Conservation (phyloP, 2,888 invertebrate genomes). For the Orthonychiurus folsomi region DNA sequence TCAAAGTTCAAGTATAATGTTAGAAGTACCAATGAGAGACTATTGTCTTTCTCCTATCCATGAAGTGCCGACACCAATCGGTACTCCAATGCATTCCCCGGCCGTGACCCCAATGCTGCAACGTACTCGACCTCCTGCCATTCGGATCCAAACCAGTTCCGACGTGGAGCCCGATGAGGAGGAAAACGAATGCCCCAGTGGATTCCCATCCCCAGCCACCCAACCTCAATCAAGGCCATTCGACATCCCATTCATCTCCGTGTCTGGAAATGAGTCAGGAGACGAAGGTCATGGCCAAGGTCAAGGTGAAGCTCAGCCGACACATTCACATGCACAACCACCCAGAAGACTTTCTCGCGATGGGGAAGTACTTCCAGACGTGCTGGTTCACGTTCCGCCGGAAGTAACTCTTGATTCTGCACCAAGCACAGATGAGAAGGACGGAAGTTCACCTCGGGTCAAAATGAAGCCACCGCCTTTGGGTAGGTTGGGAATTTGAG, state of each 20-base stretch:
- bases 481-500: no score
- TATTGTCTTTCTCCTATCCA: constrained; percentile 70
- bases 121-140: constrained; percentile 36
- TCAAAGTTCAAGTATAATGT: constrained; percentile 66
- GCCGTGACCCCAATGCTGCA: constrained; percentile 56
- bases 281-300: constrained; percentile 41
- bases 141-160: constrained; percentile 33
- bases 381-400: constrained; percentile 39
- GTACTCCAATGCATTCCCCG: constrained; percentile 58
- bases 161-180: constrained; percentile 10
- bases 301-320: constrained; percentile 40
- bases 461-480: constrained; percentile 37
- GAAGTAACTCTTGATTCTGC: constrained; percentile 33
- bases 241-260: constrained; percentile 40
- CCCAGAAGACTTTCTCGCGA: constrained; percentile 42
- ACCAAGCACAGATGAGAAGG: constrained; percentile 9
- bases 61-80: constrained; percentile 55
- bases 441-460: constrained; percentile 13
- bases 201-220: background rate
- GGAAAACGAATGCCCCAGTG: background rate
- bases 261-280: constrained; percentile 42
- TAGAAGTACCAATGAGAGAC: constrained; percentile 60
- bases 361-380: constrained; percentile 38
- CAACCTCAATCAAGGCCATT: no score
- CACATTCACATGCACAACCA: constrained; percentile 45